A percentile compares a stretch with the other conserved stretches of the same genome.
Conservation (phyloP, 2,797 vertebrate species). For the Rhabdomys pumilio region DNA sequence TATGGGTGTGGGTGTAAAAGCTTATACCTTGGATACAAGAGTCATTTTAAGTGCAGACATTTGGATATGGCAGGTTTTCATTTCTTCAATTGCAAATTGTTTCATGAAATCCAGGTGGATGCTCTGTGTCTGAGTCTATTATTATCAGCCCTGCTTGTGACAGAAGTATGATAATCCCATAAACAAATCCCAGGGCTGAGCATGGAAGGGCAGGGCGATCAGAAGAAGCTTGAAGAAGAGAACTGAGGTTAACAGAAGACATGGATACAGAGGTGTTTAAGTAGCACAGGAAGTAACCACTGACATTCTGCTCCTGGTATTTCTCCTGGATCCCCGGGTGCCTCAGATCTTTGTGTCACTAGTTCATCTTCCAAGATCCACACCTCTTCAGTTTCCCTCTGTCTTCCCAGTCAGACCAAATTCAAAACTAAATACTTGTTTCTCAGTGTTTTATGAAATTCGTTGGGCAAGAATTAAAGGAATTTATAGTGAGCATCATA, state of each 20-base stretch:
- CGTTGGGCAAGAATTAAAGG: constrained; percentile 33
- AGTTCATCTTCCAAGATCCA: background rate
- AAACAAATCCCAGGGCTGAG: background rate
- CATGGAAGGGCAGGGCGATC: background rate
- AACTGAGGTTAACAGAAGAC: background rate
- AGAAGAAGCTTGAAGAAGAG: background rate
- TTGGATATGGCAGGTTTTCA: background rate
- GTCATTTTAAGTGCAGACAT: background rate
- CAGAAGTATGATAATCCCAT: background rate
- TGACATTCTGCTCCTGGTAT: background rate
- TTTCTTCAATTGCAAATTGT: constrained; percentile 44
- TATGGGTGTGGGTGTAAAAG: background rate
- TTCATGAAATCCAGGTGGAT: background rate
- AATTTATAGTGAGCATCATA: background rate
- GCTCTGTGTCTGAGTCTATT: background rate
- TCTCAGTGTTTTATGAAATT: background rate
- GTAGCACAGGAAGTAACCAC: background rate
- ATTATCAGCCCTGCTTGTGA: background rate
- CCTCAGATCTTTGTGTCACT: background rate
- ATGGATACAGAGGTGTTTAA: background rate
- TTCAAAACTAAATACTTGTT: background rate
- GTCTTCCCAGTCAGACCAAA: background rate
- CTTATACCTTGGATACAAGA: background rate
- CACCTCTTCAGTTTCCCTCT: background rate
- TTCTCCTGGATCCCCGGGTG: background rate